These are phyloP conservation scores for Hipposideros larvatus DNA, from an alignment of 2,797 vertebrate genomes.

Conservation along the genomic window DNA sequence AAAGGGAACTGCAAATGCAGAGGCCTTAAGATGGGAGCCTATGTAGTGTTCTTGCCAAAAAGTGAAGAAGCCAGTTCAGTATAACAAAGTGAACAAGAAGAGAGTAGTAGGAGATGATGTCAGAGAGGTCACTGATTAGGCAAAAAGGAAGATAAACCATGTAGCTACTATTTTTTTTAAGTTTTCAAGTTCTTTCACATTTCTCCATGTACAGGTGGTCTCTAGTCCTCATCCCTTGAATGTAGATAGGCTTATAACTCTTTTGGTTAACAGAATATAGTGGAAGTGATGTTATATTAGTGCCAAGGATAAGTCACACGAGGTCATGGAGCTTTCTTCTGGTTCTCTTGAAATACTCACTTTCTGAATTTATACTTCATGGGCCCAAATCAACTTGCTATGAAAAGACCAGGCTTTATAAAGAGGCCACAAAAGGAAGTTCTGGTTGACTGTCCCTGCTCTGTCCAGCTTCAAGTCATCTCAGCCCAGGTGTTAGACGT, in stretches of 20 bases:
- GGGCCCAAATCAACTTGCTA: not conserved
- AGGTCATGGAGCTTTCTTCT: not conserved
- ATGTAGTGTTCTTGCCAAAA: not conserved
- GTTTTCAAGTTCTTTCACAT: not conserved
- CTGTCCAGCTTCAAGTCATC: not conserved
- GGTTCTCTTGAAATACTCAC: not conserved
- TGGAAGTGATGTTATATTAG: not conserved
- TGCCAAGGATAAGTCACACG: not conserved
- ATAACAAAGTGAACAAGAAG: not conserved
- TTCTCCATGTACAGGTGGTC: not conserved
- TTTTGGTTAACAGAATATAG: not conserved
- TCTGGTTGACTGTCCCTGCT: not conserved
- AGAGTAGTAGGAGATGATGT: not conserved
- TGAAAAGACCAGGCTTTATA: not conserved
- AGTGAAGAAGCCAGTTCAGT: not conserved
- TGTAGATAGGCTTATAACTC: not conserved
- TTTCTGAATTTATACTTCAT: not conserved
- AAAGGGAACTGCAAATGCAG: not conserved
- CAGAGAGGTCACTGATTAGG: not conserved
- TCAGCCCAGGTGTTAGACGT: not conserved
- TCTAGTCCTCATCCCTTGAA: not conserved
- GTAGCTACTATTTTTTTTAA: not conserved
- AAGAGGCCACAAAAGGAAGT: not conserved
- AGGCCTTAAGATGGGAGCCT: not conserved
- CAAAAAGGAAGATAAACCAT: not conserved